Evolutionary conservation across 2,113 vertebrate species (phyloP).

Genomic region (Halichoerus grypus): DNA sequence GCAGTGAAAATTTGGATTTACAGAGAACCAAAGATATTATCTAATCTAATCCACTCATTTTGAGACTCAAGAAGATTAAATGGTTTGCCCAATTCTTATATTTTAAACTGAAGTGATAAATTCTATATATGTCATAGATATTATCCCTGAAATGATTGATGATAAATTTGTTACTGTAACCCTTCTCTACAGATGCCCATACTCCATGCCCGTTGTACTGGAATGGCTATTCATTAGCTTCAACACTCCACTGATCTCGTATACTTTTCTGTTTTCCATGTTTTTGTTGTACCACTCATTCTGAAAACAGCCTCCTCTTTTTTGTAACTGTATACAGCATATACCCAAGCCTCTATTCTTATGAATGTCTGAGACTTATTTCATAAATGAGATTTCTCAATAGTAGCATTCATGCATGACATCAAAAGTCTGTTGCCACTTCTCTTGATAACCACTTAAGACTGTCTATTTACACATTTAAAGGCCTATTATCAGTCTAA

Average conservation of each 20-base stretch:
- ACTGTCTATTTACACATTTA: not conserved
- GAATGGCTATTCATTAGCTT: not conserved
- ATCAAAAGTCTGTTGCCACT: not conserved
- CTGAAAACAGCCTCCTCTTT: constrained; percentile 40
- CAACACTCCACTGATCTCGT: not conserved
- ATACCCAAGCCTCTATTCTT: not conserved
- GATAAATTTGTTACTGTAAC: not conserved
- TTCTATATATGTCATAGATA: not conserved
- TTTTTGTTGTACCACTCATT: not conserved
- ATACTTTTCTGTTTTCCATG: not conserved
- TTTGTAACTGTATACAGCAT: not conserved
- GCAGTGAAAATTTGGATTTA: not conserved
- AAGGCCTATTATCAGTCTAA: not conserved
- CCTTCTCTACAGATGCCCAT: not conserved
- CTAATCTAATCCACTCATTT: not conserved
- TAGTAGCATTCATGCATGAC: not conserved
- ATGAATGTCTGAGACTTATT: constrained; percentile 21
- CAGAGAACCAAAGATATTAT: not conserved
- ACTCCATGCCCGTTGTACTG: not conserved
- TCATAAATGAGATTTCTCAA: constrained; percentile 54
- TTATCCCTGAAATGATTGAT: not conserved
- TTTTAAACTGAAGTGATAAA: not conserved
- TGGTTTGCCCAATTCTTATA: not conserved
- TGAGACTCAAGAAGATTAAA: not conserved
- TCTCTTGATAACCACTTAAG: not conserved